Conservation (phyloP, 1,140 invertebrate genomes). For the Carcinoscorpius rotundicauda region DNA sequence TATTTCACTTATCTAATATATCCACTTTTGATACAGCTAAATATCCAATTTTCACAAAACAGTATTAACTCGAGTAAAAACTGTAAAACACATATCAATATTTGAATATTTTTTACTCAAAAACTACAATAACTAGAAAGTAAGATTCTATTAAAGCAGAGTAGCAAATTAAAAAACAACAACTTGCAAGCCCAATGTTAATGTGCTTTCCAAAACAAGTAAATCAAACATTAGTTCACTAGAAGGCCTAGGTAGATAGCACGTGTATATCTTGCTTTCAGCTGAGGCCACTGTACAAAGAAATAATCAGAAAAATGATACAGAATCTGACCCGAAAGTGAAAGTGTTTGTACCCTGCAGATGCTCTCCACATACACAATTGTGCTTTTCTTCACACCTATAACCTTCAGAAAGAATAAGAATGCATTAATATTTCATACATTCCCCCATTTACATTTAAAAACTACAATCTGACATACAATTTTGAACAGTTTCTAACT, state of each 20-base stretch:
- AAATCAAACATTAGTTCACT: no score
- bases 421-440: neutral
- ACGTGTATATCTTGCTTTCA: conserved; percentile 45
- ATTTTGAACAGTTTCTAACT: neutral
- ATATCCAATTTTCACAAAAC: no score
- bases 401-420: conserved; percentile 34
- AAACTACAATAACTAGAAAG: no score
- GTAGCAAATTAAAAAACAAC: no score
- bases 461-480: neutral
- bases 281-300: conserved; percentile 78
- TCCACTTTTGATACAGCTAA: no score
- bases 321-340: conserved; percentile 75
- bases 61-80: no score
- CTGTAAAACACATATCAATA: no score
- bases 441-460: conserved; percentile 6
- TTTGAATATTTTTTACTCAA: no score
- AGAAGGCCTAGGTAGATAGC: conserved; percentile 45
- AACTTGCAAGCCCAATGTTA: no score
- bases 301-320: conserved; percentile 69
- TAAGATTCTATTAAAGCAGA: no score
- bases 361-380: conserved; percentile 91
- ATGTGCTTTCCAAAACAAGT: no score
- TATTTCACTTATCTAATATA: no score
- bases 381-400: conserved; percentile 50
- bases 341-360: conserved; percentile 77